Evolutionary conservation across 2,113 vertebrate genomes (phyloP).

Genomic region (Pteropus alecto): DNA sequence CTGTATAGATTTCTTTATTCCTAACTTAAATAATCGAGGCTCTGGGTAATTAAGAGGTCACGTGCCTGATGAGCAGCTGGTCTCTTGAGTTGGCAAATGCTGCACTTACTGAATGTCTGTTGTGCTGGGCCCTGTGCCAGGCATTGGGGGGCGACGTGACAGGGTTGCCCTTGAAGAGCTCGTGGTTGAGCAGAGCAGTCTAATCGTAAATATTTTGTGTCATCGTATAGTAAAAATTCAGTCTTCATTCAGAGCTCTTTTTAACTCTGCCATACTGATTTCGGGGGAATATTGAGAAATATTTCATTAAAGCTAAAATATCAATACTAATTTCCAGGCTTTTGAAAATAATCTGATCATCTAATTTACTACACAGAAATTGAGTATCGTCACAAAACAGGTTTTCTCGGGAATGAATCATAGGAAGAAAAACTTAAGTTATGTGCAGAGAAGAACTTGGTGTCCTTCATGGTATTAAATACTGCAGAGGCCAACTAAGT

Average conservation of each 20-base stretch:
- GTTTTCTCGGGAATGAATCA: neutral
- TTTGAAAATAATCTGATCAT: neutral
- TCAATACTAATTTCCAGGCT: neutral
- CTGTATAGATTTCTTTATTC: neutral
- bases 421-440: neutral
- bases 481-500: neutral
- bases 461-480: neutral
- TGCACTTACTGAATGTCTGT: neutral
- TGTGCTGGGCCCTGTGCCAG: neutral
- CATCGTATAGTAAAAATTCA: neutral
- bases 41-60: neutral
- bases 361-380: neutral
- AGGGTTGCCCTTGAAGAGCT: neutral
- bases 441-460: neutral
- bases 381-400: neutral
- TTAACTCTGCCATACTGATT: neutral
- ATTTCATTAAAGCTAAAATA: neutral
- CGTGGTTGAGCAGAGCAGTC: neutral
- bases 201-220: neutral
- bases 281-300: neutral
- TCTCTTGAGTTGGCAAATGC: neutral
- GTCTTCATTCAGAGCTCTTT: neutral
- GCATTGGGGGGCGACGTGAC: neutral
- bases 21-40: constrained; percentile 9
- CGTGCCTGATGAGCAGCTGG: neutral